Conservation (phyloP, 2,797 vertebrate genomes). For the Amblyopsis hoosieri region DNA sequence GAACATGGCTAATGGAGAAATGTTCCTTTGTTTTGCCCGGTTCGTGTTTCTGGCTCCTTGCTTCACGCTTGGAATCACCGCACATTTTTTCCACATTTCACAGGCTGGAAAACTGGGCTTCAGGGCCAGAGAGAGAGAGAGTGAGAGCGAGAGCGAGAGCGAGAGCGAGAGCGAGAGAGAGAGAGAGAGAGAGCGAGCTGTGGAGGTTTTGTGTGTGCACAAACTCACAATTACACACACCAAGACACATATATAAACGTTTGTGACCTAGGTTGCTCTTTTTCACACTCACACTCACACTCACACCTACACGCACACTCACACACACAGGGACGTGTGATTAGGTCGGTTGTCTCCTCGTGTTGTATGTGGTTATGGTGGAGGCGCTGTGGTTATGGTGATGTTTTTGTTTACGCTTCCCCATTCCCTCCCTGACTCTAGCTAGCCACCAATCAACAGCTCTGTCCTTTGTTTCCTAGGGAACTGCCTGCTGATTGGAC, state of each 20-base stretch:
- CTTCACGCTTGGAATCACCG: constrained; percentile 59
- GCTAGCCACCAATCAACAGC: constrained; percentile 25
- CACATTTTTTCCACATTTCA: constrained; percentile 70
- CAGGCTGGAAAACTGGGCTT: constrained; percentile 55
- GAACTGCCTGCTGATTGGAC: constrained; percentile 11
- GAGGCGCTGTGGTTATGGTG: neutral
- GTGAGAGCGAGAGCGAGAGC: too few species aligned
- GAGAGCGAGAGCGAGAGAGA: neutral
- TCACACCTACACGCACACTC: constrained; percentile 7
- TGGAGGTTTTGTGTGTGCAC: neutral
- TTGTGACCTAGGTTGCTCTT: constrained; percentile 27
- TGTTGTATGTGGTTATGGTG: neutral
- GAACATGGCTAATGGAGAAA: constrained; percentile 59
- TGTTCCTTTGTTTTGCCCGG: constrained; percentile 52
- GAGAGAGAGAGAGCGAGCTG: too few species aligned
- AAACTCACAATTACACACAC: neutral
- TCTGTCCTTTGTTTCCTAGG: neutral
- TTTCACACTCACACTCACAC: constrained; percentile 1
- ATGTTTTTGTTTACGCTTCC: neutral
- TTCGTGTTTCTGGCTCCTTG: constrained; percentile 61
- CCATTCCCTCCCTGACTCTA: neutral
- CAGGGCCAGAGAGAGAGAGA: constrained; percentile 36
- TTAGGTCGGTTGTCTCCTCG: too few species aligned
- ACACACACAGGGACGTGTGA: neutral
- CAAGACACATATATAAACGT: constrained; percentile 11